Percentiles rank a stretch among this genome's conserved stretches.
phyloP scores from a whole-genome alignment of 35 echinoderm and acorn worm species.

The Stichopus chloronotus region DNA sequence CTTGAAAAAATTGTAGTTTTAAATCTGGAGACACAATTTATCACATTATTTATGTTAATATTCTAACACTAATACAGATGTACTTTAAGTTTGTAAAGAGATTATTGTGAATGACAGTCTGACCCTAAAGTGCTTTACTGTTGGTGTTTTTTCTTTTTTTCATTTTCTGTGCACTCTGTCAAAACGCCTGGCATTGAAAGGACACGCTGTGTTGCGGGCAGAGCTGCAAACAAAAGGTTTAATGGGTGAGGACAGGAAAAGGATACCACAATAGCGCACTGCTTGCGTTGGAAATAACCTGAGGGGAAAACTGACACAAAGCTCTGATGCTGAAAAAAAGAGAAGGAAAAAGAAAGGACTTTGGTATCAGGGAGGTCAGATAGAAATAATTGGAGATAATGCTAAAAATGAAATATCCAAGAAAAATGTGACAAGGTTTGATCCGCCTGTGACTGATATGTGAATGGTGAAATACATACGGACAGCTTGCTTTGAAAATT shows the following conservation, averaged over 20 bases:
- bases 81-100: not conserved
- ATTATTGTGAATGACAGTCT: not conserved
- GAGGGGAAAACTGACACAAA: slow-evolving; percentile 30
- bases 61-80: not conserved
- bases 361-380: slow-evolving; percentile 15
- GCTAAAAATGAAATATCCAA: not conserved
- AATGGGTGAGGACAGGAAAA: slow-evolving; percentile 25
- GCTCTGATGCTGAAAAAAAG: not conserved
- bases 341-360: slow-evolving; percentile 40
- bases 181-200: not conserved
- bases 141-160: not conserved
- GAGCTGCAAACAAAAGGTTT: slow-evolving; percentile 40
- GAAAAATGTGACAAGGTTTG: not conserved
- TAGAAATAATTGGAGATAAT: not conserved
- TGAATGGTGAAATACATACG: slow-evolving; percentile 6
- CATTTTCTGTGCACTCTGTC: not conserved
- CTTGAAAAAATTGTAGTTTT: too few relatives aligned
- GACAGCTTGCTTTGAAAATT: not conserved
- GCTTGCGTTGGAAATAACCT: slow-evolving; percentile 37
- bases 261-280: slow-evolving; percentile 17
- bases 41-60: not conserved
- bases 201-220: not conserved
- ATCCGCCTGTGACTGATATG: not conserved
- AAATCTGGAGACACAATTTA: not conserved
- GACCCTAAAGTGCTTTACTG: not conserved